These are phyloP conservation scores for Pristionchus arcanus DNA, from an alignment of 2,888 invertebrate genomes.

Conservation along the genomic window DNA sequence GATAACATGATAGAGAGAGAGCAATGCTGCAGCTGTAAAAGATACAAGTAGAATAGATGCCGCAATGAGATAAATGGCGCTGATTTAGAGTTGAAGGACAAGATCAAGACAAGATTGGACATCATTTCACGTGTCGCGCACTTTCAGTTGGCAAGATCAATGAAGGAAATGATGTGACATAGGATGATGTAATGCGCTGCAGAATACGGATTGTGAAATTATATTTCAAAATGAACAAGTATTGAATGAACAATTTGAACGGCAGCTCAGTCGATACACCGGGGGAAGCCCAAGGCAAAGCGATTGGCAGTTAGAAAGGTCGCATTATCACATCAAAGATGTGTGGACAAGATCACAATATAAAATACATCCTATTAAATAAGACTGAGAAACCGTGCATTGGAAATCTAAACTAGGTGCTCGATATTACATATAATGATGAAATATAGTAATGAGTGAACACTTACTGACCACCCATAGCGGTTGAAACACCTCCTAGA, in stretches of 20 bases:
- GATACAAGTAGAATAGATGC: neutral
- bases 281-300: neutral
- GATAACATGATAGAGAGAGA: neutral
- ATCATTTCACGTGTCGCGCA: neutral
- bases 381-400: neutral
- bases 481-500: conserved; percentile 8
- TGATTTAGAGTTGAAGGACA: conserved; percentile 21
- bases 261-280: neutral
- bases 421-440: neutral
- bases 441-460: neutral
- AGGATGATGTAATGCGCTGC: conserved; percentile 15
- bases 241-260: neutral
- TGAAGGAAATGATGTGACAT: neutral
- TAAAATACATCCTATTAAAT: neutral
- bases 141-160: neutral
- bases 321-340: neutral
- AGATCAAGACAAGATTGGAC: neutral
- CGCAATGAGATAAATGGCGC: neutral
- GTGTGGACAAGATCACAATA: neutral
- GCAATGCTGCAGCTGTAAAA: neutral
- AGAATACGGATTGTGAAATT: neutral
- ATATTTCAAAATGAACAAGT: neutral
- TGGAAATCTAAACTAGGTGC: neutral
- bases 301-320: neutral
- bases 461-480: neutral